phyloP scores from a whole-genome alignment of 2,797 vertebrate genomes.

The Philypnodon macrostomus region DNA sequence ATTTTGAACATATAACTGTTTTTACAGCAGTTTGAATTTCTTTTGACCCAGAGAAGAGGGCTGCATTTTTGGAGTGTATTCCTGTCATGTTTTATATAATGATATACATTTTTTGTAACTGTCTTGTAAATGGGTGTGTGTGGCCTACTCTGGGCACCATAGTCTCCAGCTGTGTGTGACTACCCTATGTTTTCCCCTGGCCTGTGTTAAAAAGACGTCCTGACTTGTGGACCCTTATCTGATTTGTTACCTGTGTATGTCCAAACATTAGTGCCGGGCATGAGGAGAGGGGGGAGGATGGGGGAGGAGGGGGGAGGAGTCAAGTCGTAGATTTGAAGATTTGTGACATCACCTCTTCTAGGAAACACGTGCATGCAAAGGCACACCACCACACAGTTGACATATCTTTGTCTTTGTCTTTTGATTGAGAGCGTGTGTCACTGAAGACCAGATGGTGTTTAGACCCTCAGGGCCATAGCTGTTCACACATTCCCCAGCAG shows the following conservation, averaged over 20 bases:
- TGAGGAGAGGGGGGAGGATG: neutral
- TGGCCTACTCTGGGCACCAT: no score
- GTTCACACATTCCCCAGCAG: constrained; percentile 3
- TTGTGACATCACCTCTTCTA: constrained; percentile 41
- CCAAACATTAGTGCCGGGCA: constrained; percentile 29
- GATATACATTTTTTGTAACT: no score
- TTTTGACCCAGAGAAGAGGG: no score
- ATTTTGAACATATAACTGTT: no score
- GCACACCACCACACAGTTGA: constrained; percentile 13
- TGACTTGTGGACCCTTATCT: constrained; percentile 19
- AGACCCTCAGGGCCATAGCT: constrained; percentile 10
- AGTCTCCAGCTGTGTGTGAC: no score
- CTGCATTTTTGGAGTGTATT: no score
- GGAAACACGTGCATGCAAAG: constrained; percentile 34
- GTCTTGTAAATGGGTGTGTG: no score
- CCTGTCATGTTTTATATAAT: no score
- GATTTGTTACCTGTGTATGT: constrained; percentile 18
- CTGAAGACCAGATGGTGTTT: constrained; percentile 56
- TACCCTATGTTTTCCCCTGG: no score
- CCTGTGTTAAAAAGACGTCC: constrained; percentile 23
- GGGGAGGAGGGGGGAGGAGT: constrained; percentile 1
- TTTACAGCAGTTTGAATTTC: no score
- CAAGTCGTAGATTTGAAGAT: neutral
- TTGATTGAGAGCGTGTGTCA: constrained; percentile 13
- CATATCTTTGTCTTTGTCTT: constrained; percentile 9